Evolutionary conservation across 1,140 invertebrate species (phyloP).

Genomic region (Tribolium castaneum): DNA sequence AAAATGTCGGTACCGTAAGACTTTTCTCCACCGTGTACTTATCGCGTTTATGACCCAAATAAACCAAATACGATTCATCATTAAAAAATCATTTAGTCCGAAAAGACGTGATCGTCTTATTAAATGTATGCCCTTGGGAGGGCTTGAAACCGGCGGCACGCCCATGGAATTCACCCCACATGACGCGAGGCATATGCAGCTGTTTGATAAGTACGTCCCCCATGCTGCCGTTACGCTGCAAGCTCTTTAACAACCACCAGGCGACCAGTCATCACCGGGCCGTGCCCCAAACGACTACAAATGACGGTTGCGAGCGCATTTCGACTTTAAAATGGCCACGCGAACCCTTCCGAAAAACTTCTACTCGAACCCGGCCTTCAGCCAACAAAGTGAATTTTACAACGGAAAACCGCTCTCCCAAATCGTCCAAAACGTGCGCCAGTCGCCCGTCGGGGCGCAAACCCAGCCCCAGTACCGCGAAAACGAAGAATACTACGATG

Average conservation of each 20-base stretch:
- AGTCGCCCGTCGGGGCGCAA: constrained; percentile 61
- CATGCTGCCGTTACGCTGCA: constrained; percentile 57
- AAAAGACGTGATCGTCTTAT: neutral
- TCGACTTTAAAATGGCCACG: constrained; percentile 47
- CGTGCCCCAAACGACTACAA: constrained; percentile 46
- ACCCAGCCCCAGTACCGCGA: constrained; percentile 52
- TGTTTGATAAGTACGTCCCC: constrained; percentile 51
- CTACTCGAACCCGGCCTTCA: constrained; percentile 82
- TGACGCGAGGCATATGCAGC: constrained; percentile 62
- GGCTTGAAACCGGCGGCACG: constrained; percentile 40
- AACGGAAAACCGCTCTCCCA: constrained; percentile 63
- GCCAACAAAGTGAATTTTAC: constrained; percentile 77
- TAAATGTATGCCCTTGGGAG: neutral
- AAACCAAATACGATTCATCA: neutral
- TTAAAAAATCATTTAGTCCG: neutral
- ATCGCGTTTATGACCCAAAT: neutral
- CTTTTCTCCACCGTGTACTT: neutral
- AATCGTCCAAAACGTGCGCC: constrained; percentile 62
- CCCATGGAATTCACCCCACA: constrained; percentile 61
- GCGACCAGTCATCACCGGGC: constrained; percentile 55
- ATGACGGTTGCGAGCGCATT: constrained; percentile 37
- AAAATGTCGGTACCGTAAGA: neutral
- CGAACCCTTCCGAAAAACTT: constrained; percentile 57
- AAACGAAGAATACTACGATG: constrained; percentile 54
- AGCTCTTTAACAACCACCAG: constrained; percentile 53